These are phyloP conservation scores for Cryptoprocta ferox DNA, from an alignment of 2,797 vertebrate genomes.

Conservation along the genomic window DNA sequence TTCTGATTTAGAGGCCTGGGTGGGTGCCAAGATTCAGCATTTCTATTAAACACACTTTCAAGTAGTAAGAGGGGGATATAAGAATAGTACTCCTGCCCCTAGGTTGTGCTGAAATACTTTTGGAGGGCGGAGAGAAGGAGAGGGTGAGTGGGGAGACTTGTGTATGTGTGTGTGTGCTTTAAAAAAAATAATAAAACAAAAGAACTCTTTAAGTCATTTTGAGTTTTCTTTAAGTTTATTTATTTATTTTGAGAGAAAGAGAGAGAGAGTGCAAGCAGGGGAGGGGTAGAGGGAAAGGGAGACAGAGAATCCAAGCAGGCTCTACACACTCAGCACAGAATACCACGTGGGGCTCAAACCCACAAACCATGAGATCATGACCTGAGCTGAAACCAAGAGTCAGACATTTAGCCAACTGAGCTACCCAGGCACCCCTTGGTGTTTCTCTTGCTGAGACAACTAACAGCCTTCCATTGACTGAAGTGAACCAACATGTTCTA, in stretches of 20 bases:
- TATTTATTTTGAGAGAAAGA: no score
- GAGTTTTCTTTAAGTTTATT: neutral
- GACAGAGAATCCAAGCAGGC: no score
- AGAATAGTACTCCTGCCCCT: neutral
- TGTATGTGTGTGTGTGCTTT: neutral
- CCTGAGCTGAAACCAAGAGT: no score
- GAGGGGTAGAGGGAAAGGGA: no score
- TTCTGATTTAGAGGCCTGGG: neutral
- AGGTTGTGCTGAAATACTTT: neutral
- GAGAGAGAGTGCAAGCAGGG: no score
- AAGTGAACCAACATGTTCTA: neutral
- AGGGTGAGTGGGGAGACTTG: neutral
- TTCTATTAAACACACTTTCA: neutral
- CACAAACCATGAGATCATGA: no score
- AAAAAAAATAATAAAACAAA: neutral
- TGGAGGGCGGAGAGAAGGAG: neutral
- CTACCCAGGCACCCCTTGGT: no score
- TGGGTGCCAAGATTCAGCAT: neutral
- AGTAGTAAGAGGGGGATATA: neutral
- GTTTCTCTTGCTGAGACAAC: neutral
- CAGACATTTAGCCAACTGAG: no score
- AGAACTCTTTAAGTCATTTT: neutral
- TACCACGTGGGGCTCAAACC: no score
- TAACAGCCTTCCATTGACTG: neutral
- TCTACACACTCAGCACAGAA: no score